Conservation (phyloP, 2,797 vertebrate species). For the Lepidocolaptes lacrymiger region DNA sequence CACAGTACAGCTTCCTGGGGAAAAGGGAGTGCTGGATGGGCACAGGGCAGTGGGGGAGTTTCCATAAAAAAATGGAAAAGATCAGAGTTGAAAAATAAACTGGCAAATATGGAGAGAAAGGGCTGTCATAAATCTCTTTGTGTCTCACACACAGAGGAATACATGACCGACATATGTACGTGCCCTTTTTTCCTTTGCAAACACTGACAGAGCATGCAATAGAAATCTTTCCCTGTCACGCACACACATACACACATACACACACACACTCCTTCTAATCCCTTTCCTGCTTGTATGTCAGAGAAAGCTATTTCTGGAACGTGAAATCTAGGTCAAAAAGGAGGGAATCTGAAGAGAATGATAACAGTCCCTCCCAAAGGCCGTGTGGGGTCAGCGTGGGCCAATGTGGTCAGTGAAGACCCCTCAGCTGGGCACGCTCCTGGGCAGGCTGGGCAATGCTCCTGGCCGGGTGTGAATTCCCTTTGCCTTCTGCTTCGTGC, state of each 20-base stretch:
- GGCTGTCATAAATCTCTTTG: not conserved
- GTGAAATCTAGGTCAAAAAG: conserved; percentile 78
- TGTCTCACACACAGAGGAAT: not conserved
- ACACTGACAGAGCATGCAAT: not conserved
- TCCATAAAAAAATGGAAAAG: not conserved
- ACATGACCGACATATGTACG: accelerated
- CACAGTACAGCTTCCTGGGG: not conserved
- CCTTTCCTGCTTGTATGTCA: conserved; percentile 64
- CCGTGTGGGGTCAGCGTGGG: not conserved
- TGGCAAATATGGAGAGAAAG: not conserved
- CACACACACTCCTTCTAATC: not conserved
- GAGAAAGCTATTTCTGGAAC: conserved; percentile 78
- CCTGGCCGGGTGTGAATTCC: not conserved
- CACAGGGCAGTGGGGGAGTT: not conserved
- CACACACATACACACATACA: not conserved
- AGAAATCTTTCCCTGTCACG: not conserved
- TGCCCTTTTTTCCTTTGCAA: not conserved
- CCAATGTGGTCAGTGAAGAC: not conserved
- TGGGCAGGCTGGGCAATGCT: not conserved
- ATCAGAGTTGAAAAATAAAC: not conserved
- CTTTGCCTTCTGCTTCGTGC: not conserved
- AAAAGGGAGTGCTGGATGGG: not conserved
- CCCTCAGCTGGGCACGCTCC: not conserved
- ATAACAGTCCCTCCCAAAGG: conserved; percentile 5
- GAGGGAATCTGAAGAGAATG: conserved; percentile 49